phyloP scores from a whole-genome alignment of 2,797 vertebrate species.

The Melanotaenia parkinsoni region DNA sequence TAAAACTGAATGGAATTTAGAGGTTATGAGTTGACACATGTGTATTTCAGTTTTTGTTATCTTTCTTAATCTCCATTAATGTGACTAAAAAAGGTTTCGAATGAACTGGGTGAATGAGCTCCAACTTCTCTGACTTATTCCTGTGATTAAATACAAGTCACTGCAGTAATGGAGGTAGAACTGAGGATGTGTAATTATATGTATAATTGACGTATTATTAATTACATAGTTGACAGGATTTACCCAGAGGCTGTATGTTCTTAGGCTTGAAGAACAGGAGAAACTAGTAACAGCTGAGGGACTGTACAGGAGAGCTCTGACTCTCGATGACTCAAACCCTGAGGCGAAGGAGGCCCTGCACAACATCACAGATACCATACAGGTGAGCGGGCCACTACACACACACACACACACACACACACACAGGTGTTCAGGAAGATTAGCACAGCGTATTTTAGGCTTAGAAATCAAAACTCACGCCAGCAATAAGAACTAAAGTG shows the following conservation, averaged over 20 bases:
- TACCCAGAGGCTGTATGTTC: background rate
- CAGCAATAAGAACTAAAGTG: background rate
- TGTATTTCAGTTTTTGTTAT: background rate
- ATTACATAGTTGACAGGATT: too few species aligned
- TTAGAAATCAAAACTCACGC: background rate
- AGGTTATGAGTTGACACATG: background rate
- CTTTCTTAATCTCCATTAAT: too few species aligned
- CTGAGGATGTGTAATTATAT: background rate
- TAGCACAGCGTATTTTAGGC: background rate
- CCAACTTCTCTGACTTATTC: background rate
- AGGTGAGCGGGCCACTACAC: slow-evolving; percentile 89
- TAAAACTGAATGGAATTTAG: background rate
- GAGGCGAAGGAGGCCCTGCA: slow-evolving; percentile 92
- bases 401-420: slow-evolving; percentile 6
- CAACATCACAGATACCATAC: slow-evolving; percentile 92
- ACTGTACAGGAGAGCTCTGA: slow-evolving; percentile 92
- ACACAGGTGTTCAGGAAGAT: background rate
- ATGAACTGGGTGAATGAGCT: background rate
- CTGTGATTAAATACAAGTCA: background rate
- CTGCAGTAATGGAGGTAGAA: background rate
- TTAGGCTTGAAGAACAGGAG: slow-evolving; percentile 94
- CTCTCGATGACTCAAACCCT: slow-evolving; percentile 88
- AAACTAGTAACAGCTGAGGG: slow-evolving; percentile 95
- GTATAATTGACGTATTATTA: too few species aligned
- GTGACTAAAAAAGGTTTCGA: background rate